A percentile compares a stretch with the other conserved stretches of the same genome.
Evolutionary conservation across 2,113 vertebrate genomes (phyloP).

Genomic region (Pituophis catenifer): DNA sequence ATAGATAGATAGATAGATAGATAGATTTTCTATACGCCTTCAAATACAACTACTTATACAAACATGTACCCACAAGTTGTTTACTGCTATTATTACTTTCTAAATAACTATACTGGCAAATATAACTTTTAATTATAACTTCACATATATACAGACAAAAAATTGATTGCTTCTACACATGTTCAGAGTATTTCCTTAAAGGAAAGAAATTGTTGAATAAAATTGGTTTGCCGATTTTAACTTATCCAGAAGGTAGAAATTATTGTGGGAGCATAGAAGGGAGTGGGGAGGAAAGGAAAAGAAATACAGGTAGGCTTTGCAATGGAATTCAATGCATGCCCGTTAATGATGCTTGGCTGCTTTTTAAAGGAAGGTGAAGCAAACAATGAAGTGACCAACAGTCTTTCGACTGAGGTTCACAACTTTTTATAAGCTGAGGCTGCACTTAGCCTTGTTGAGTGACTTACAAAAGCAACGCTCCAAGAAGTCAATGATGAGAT

Average conservation of each 20-base stretch:
- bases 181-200: background rate
- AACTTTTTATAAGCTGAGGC: background rate
- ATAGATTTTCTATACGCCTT: too few relatives aligned
- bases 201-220: background rate
- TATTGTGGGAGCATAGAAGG: background rate
- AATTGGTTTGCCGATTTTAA: background rate
- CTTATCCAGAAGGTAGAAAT: background rate
- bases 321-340: background rate
- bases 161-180: too few relatives aligned
- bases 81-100: conserved; percentile 25
- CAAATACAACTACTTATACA: too few relatives aligned
- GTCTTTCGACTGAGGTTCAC: background rate
- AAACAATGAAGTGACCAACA: background rate
- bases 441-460: background rate
- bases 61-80: background rate
- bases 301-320: background rate
- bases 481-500: background rate
- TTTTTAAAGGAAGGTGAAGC: background rate
- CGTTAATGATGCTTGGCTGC: background rate
- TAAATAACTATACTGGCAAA: background rate
- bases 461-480: background rate
- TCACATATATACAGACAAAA: background rate
- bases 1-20: too few relatives aligned
- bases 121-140: background rate
- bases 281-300: background rate